A percentile compares a stretch with the other conserved stretches of the same genome.
Evolutionary conservation across 2,113 vertebrate genomes (phyloP).

Genomic region (Pituophis catenifer): DNA sequence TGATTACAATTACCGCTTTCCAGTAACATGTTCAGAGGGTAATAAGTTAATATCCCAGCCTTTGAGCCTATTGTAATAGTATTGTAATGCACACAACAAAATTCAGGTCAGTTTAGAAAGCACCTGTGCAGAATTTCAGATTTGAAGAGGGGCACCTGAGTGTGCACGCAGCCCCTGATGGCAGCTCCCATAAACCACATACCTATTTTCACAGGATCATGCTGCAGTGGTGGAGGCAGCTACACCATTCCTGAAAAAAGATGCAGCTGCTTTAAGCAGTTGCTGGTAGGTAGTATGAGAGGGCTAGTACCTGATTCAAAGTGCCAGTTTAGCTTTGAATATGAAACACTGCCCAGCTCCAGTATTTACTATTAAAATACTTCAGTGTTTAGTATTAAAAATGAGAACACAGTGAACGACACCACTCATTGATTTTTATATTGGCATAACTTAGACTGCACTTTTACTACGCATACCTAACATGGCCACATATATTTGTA

Average conservation of each 20-base stretch:
- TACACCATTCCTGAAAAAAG: background rate
- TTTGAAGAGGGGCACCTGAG: background rate
- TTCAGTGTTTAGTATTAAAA: background rate
- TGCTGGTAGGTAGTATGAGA: background rate
- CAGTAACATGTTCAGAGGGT: background rate
- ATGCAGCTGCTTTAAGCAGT: background rate
- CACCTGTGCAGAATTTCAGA: background rate
- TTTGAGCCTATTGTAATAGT: background rate
- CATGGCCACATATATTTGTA: background rate
- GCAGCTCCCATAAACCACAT: background rate
- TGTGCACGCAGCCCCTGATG: background rate
- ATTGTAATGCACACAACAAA: background rate
- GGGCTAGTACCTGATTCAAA: background rate
- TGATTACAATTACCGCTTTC: background rate
- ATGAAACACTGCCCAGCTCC: background rate
- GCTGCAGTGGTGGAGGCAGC: background rate
- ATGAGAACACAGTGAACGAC: background rate
- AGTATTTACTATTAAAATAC: background rate
- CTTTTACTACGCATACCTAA: no score
- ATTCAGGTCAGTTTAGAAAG: background rate
- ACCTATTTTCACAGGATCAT: background rate
- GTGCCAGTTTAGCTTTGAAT: background rate
- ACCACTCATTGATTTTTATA: background rate
- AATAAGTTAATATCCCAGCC: background rate
- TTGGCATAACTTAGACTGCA: background rate